These are phyloP conservation scores for Muntiacus muntjak DNA, from an alignment of 2,113 vertebrate genomes.

Conservation along the genomic window DNA sequence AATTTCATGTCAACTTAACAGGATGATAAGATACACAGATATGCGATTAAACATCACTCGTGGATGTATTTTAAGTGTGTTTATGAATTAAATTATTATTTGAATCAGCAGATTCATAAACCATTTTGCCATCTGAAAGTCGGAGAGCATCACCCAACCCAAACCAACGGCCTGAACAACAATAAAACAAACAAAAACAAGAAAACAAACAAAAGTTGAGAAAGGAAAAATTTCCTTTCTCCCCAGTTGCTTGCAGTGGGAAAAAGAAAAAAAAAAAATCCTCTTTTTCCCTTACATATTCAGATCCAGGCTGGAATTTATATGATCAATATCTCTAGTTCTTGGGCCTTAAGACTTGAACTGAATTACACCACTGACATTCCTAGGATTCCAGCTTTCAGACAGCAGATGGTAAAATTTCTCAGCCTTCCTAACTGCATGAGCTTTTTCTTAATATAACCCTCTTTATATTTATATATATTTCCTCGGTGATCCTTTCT, in stretches of 20 bases:
- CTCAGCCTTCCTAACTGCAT: neutral
- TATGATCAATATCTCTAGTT: neutral
- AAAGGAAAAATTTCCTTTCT: neutral
- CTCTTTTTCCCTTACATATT: neutral
- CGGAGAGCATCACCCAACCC: neutral
- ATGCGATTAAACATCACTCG: neutral
- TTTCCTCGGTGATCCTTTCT: neutral
- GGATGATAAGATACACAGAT: neutral
- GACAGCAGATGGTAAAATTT: neutral
- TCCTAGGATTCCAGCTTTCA: neutral
- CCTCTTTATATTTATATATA: neutral
- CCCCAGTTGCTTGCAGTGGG: neutral
- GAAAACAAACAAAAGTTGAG: neutral
- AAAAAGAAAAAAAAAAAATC: fast-evolving
- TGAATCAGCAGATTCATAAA: neutral
- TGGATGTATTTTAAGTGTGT: neutral
- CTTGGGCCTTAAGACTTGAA: no score
- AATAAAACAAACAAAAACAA: neutral
- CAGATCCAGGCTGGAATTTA: neutral
- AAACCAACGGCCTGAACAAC: neutral
- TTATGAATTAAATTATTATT: neutral
- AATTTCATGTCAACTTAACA: neutral
- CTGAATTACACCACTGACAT: neutral
- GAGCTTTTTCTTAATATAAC: neutral
- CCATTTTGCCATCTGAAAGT: neutral